Evolutionary conservation across 1,140 invertebrate species (phyloP).

Genomic region (Drosophila lacertosa): DNA sequence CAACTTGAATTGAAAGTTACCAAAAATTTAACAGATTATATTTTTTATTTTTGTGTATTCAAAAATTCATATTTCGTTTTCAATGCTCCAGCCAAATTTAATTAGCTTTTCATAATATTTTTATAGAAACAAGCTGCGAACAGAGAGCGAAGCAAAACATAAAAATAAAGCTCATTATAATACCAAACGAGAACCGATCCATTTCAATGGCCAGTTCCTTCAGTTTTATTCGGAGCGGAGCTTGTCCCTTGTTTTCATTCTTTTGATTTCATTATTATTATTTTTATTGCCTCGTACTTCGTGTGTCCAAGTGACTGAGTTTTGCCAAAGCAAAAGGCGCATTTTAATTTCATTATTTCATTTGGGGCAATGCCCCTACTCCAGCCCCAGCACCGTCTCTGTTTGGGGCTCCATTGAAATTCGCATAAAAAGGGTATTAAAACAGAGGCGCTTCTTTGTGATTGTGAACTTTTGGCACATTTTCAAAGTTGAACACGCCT

Average conservation of each 20-base stretch:
- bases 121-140: slow-evolving; percentile 9
- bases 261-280: slow-evolving; percentile 80
- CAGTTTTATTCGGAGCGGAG: slow-evolving; percentile 23
- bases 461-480: slow-evolving; percentile 69
- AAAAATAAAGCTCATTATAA: slow-evolving; percentile 69
- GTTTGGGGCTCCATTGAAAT: slow-evolving; percentile 50
- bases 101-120: slow-evolving; percentile 11
- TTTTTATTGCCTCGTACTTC: slow-evolving; percentile 71
- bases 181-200: slow-evolving; percentile 53
- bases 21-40: not conserved
- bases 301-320: slow-evolving; percentile 74
- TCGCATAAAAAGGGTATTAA: slow-evolving; percentile 74
- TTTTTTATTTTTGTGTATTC: not conserved
- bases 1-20: not conserved
- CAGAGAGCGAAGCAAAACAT: slow-evolving; percentile 27
- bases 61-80: not conserved
- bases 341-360: slow-evolving; percentile 79
- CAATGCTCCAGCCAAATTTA: slow-evolving; percentile 4
- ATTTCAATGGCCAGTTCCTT: slow-evolving; percentile 51
- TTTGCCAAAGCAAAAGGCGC: slow-evolving; percentile 67
- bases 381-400: not conserved
- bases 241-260: slow-evolving; percentile 55
- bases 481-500: slow-evolving; percentile 67
- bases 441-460: slow-evolving; percentile 53
- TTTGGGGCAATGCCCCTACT: slow-evolving; percentile 22